Evolutionary conservation across 2,888 invertebrate species (phyloP), one percentile per base, ranked within the genome.

Genomic region (Ptychoptera contaminata): DNA sequence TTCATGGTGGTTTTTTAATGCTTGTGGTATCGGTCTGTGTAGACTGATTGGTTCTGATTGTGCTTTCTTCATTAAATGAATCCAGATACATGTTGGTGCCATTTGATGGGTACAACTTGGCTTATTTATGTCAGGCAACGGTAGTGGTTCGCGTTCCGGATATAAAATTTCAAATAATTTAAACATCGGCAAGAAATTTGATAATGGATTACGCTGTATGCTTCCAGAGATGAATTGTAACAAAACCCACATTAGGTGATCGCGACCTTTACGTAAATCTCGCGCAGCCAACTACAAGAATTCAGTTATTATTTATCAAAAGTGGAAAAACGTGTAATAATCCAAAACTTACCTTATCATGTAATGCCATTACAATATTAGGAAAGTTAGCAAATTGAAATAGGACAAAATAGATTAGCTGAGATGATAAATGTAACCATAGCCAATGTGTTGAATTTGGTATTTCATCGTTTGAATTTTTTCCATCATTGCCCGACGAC

Each of bases 191-290:
- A 91, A 67, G 57, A 91, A 91, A 60, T 88, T 90, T 0, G 82
- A 79, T 40, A 87, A 65, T 77, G 92, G 87, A 67, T 93, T 93
- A 54, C 92, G 80, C 62, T 92, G 91, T 56, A 93, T 93, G 58
- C 91, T 92, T 41, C 94, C 94, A 0, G 96, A 94, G 54, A 97
- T 90, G 58, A 93, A 96, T 67, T 98, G 97, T 37, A 98, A 68
- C 14, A 97, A 68, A 15, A 93, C 86, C 96, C 97, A 97, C 96
- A 98, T 97, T n/a, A 98, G 69, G 56, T 97, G 93, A 65, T 96
- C 96, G 40, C 97, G 72, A 0, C 94, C 93, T 63, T 88, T 86
- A 48, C 83, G 75, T 59, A 92, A 70, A 57, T 90, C 87, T 52
- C 82, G 73, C 8, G 80, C 81, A 37, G 80, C 74, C 34, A 88